A percentile compares a stretch with the other conserved stretches of the same genome.
phyloP scores from a whole-genome alignment of 2,888 invertebrate genomes.

The Cephus sareptanus region DNA sequence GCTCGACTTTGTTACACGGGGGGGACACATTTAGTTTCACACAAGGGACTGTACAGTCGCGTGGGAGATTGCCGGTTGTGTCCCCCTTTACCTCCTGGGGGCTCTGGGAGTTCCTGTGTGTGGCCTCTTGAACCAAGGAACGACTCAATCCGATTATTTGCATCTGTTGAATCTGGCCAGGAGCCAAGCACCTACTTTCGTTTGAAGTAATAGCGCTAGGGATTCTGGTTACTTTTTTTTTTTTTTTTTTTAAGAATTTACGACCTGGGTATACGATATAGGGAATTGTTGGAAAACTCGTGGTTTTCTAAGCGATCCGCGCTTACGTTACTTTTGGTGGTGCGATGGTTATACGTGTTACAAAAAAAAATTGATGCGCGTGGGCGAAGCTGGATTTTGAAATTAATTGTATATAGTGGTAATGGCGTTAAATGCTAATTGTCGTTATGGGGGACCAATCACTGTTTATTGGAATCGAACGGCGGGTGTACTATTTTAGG shows the following conservation, averaged over 20 bases:
- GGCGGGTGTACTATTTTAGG: background rate
- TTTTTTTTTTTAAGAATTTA: background rate
- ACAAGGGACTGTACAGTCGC: background rate
- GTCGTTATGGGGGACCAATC: background rate
- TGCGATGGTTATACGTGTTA: background rate
- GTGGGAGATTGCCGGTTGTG: background rate
- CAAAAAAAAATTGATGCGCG: background rate
- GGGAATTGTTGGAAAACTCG: background rate
- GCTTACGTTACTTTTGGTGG: background rate
- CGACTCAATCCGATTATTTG: background rate
- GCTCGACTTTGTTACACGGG: background rate
- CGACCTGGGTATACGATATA: background rate
- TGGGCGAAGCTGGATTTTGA: background rate
- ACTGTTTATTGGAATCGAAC: background rate
- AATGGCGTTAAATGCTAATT: background rate
- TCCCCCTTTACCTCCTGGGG: background rate
- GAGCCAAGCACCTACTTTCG: background rate
- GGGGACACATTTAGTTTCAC: too few relatives aligned
- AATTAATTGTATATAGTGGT: background rate
- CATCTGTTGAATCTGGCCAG: conserved; percentile 7
- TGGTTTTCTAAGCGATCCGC: background rate
- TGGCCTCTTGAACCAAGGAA: background rate
- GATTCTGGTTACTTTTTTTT: background rate
- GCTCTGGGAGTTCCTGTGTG: background rate
- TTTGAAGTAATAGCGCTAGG: background rate